These are phyloP conservation scores for Lipophrys pholis DNA, from an alignment of 2,113 vertebrate genomes.

Conservation along the genomic window DNA sequence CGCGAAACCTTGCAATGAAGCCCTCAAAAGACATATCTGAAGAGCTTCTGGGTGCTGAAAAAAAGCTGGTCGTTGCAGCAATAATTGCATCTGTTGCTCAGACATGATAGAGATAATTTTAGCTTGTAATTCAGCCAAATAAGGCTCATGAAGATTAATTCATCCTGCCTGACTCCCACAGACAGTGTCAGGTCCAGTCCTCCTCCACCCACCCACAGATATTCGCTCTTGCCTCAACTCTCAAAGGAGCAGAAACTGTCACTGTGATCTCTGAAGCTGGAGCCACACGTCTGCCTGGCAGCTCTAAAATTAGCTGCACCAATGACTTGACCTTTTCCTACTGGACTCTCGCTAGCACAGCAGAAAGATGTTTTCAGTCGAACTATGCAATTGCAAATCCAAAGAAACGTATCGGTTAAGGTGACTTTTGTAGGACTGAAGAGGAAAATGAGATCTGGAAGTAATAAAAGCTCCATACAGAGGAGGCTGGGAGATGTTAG, in stretches of 20 bases:
- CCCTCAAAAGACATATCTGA: too few species aligned
- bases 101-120: too few species aligned
- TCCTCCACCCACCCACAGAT: constrained; percentile 22
- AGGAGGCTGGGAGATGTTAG: too few species aligned
- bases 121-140: background rate
- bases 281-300: constrained; percentile 48
- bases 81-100: too few species aligned
- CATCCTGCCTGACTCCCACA: background rate
- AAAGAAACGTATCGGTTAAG: too few species aligned
- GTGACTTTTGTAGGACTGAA: too few species aligned
- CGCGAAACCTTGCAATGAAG: too few species aligned
- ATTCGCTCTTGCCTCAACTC: constrained; percentile 35
- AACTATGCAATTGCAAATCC: background rate
- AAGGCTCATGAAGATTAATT: constrained; percentile 11
- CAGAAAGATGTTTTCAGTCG: constrained; percentile 6
- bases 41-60: too few species aligned
- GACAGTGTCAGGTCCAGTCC: constrained; percentile 11
- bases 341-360: constrained; percentile 27
- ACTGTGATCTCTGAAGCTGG: constrained; percentile 43
- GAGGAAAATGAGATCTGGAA: too few species aligned
- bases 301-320: constrained; percentile 36
- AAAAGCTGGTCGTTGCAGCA: too few species aligned
- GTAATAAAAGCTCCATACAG: too few species aligned
- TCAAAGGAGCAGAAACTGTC: constrained; percentile 62
- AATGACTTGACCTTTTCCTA: constrained; percentile 33